These are phyloP conservation scores for Notothenia coriiceps DNA, from an alignment of 2,113 vertebrate genomes.

Conservation along the genomic window DNA sequence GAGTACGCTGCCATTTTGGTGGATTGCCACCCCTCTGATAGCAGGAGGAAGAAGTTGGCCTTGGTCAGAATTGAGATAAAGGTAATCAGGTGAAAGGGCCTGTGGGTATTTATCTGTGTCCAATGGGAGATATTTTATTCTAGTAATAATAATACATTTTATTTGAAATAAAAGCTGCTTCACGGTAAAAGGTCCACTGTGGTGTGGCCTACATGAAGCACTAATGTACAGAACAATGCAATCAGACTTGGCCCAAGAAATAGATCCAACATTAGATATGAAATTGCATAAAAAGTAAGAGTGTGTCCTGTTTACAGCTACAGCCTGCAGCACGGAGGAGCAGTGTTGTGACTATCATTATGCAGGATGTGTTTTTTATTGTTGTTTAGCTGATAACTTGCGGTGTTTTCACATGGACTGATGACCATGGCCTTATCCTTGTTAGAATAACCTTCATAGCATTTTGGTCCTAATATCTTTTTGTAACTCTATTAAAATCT, in stretches of 20 bases:
- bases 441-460: conserved; percentile 20
- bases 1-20: conserved; percentile 23
- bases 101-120: not conserved
- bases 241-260: not conserved
- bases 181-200: no score
- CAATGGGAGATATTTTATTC: not conserved
- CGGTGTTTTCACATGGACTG: conserved; percentile 5
- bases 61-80: conserved; percentile 61
- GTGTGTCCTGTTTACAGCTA: not conserved
- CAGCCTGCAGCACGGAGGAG: not conserved
- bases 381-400: conserved; percentile 24
- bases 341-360: conserved; percentile 9
- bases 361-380: conserved; percentile 18
- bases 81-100: conserved; percentile 64
- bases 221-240: not conserved
- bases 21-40: conserved; percentile 55
- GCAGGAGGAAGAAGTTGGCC: conserved; percentile 53
- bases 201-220: no score
- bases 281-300: not conserved
- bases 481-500: not conserved
- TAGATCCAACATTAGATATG: not conserved
- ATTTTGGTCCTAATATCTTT: not conserved
- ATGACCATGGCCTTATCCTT: conserved; percentile 40
- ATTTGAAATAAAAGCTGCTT: not conserved
- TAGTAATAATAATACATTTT: not conserved